Conservation (phyloP, 1,140 invertebrate genomes). For the Fopius arisanus region DNA sequence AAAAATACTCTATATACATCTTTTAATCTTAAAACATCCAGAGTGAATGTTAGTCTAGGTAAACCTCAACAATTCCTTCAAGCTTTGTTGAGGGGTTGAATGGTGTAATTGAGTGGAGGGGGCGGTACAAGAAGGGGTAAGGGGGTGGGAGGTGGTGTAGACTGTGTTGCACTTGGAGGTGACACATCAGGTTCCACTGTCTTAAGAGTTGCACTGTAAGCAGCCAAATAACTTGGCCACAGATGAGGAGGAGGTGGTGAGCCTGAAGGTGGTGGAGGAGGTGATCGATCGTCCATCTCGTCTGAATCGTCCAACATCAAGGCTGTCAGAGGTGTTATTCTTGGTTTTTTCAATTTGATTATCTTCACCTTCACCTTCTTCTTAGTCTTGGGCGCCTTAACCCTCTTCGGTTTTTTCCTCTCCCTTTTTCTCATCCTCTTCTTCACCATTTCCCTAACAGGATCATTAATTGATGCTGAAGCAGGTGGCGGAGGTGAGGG, state of each 20-base stretch:
- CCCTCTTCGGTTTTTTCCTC: conserved; percentile 61
- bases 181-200: conserved; percentile 18
- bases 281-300: conserved; percentile 65
- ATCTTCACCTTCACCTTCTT: conserved; percentile 67
- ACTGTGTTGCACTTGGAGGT: conserved; percentile 36
- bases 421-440: conserved; percentile 62
- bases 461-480: conserved; percentile 49
- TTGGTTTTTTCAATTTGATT: conserved; percentile 57
- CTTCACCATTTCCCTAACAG: conserved; percentile 55
- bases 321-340: conserved; percentile 51
- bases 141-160: conserved; percentile 58
- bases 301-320: conserved; percentile 62
- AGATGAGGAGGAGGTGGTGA: conserved; percentile 67
- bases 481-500: conserved; percentile 70
- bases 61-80: conserved; percentile 37
- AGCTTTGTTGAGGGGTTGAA: conserved; percentile 60
- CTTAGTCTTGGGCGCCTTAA: conserved; percentile 61
- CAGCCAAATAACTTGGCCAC: conserved; percentile 62
- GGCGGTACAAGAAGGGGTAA: conserved; percentile 60
- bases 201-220: conserved; percentile 49
- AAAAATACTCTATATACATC: neutral
- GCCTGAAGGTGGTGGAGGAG: conserved; percentile 67
- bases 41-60: neutral
- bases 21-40: neutral
- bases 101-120: conserved; percentile 59